These are phyloP conservation scores for Balaenoptera acutorostrata DNA, from an alignment of 2,113 vertebrate genomes.

Conservation along the genomic window DNA sequence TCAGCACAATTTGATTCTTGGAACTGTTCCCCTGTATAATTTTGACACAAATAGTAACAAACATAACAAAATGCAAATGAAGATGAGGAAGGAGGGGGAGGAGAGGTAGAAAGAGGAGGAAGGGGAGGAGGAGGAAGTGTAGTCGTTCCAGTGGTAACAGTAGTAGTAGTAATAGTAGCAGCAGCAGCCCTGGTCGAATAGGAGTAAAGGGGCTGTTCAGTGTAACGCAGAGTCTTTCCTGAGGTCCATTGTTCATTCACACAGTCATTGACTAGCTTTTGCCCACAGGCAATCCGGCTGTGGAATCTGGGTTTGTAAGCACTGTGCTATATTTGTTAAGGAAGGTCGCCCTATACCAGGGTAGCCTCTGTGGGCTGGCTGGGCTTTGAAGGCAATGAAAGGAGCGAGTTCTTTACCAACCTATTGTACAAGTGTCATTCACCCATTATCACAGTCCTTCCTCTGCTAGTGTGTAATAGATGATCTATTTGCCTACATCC, in stretches of 20 bases:
- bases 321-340: neutral
- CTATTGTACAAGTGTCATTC: neutral
- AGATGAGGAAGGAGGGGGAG: neutral
- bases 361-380: neutral
- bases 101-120: neutral
- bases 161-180: neutral
- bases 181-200: neutral
- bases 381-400: neutral
- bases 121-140: neutral
- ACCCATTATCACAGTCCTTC: neutral
- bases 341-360: neutral
- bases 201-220: fast-evolving
- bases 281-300: fast-evolving
- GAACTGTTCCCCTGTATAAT: too few species aligned
- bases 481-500: neutral
- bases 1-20: too few species aligned
- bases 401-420: neutral
- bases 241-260: too few species aligned
- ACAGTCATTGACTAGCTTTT: too few species aligned
- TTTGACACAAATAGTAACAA: neutral
- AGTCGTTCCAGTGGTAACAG: fast-evolving
- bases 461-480: neutral
- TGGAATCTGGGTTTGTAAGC: neutral
- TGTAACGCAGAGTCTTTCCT: fast-evolving
- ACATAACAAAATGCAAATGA: fast-evolving